A percentile compares a stretch with the other conserved stretches of the same genome.
Conservation (phyloP, 1,140 invertebrate genomes). For the Epicauta chinensis region DNA sequence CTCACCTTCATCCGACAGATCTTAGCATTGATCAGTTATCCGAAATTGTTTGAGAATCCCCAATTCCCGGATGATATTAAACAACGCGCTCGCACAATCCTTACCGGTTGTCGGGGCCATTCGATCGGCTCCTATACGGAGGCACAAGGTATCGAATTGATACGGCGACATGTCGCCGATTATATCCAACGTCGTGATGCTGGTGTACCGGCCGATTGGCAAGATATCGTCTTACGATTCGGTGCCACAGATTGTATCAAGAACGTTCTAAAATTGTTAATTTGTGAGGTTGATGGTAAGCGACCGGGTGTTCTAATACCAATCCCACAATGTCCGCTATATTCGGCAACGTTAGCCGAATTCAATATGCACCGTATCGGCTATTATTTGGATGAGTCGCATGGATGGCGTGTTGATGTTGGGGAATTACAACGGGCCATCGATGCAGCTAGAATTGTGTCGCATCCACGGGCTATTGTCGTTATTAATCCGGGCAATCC, state of each 20-base stretch:
- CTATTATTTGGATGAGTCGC: slow-evolving; percentile 90
- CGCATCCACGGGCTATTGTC: slow-evolving; percentile 80
- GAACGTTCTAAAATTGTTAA: slow-evolving; percentile 43
- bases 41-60: slow-evolving; percentile 66
- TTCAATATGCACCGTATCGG: slow-evolving; percentile 79
- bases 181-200: slow-evolving; percentile 86
- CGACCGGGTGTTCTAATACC: slow-evolving; percentile 83
- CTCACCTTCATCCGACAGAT: slow-evolving; percentile 77
- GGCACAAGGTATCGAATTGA: slow-evolving; percentile 86
- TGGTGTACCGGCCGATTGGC: slow-evolving; percentile 63
- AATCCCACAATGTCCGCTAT: slow-evolving; percentile 97
- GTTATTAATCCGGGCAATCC: slow-evolving; percentile 99
- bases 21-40: slow-evolving; percentile 71
- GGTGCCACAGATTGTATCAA: slow-evolving; percentile 82
- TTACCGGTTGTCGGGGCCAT: slow-evolving; percentile 64
- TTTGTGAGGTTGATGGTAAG: slow-evolving; percentile 52
- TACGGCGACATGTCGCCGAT: slow-evolving; percentile 80
- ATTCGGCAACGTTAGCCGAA: slow-evolving; percentile 89
- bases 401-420: slow-evolving; percentile 79
- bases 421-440: slow-evolving; percentile 76
- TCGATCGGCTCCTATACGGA: slow-evolving; percentile 91
- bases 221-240: slow-evolving; percentile 80
- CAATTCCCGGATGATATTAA: slow-evolving; percentile 83
- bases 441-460: slow-evolving; percentile 57
- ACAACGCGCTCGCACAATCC: slow-evolving; percentile 63